Percentiles rank a stretch among this genome's conserved stretches.
phyloP scores from a whole-genome alignment of 2,797 vertebrate genomes.

The Cichlasoma orientale region DNA sequence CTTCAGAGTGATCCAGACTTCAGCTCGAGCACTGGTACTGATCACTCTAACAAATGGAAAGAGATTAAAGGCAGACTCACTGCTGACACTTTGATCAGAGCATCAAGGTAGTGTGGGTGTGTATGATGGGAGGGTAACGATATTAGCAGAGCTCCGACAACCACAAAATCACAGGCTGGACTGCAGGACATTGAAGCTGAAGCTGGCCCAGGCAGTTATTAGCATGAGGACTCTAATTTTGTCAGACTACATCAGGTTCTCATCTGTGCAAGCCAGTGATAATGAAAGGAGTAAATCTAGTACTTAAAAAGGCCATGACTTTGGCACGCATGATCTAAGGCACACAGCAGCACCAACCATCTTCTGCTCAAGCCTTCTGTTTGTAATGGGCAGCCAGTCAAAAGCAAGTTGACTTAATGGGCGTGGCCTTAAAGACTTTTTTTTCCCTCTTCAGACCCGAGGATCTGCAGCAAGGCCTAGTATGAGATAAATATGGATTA shows the following conservation, averaged over 20 bases:
- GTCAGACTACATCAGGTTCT: background rate
- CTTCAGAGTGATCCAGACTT: background rate
- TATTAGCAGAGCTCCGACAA: background rate
- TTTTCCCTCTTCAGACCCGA: no score
- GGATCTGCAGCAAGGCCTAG: background rate
- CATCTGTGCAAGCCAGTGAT: background rate
- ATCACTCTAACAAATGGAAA: background rate
- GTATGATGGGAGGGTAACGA: conserved; percentile 2
- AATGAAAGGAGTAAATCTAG: rapidly evolving
- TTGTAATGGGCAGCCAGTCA: background rate
- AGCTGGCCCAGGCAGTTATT: background rate
- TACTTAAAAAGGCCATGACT: background rate
- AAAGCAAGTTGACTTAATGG: background rate
- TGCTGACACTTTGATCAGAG: background rate
- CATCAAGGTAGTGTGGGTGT: background rate
- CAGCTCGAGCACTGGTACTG: background rate
- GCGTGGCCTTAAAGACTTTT: rapidly evolving
- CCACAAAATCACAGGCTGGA: background rate
- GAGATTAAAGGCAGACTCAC: background rate
- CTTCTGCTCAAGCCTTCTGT: background rate
- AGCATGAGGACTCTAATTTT: background rate
- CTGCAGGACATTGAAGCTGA: background rate
- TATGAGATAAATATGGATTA: background rate
- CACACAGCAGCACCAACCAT: background rate
- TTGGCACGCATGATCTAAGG: background rate